Evolutionary conservation across 2,888 invertebrate genomes (phyloP), one percentile per base, ranked within the genome.

Genomic region (Epinotia brunnichana): DNA sequence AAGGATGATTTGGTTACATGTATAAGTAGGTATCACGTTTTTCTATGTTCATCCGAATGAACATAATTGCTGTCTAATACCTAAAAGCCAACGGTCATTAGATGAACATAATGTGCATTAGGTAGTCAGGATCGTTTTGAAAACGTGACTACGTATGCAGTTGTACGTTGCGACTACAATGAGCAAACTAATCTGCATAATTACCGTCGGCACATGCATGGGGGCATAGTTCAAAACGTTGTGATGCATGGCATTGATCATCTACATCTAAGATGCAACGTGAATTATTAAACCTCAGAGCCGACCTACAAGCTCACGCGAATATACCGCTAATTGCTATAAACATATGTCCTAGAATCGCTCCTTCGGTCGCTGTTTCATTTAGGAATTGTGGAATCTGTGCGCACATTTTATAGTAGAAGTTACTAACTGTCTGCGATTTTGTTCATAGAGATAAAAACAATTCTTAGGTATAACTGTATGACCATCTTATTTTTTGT

Each of bases 161-260:
- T 21, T 60, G 51, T 35, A 13, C 35, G 51, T 53, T 13, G 35
- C 11, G 29, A 29, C 19, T 39, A 39, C 19, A 17, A 24, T 48
- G 21, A 64, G 39, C 54, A 10, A 64, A 35, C 19, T 64, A 39
- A 54, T 64, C 54, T 54, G 64, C 64, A 64, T 64, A 54, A 64
- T 64, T 64, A 54, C 21, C 39, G 2, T 7, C 39, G 19, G 48
- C 29, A 54, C 35, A 21, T 39, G 64, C 13, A 54, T n/a, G n/a
- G 29, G 63, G 64, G 19, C 64, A 64, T 53, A 54, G 64, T 54
- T 64, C 64, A 53, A 19, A 9, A 53, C 35, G 35, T 54, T 64
- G 53, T 54, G 10, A 64, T 64, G 64, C 19, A 10, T 51, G 64
- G 64, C 64, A 54, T 54, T 54, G 64, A 64, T 64, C 15, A 64